These are phyloP conservation scores for Papilio xuthus DNA, from an alignment of 1,140 invertebrate genomes.

Conservation along the genomic window DNA sequence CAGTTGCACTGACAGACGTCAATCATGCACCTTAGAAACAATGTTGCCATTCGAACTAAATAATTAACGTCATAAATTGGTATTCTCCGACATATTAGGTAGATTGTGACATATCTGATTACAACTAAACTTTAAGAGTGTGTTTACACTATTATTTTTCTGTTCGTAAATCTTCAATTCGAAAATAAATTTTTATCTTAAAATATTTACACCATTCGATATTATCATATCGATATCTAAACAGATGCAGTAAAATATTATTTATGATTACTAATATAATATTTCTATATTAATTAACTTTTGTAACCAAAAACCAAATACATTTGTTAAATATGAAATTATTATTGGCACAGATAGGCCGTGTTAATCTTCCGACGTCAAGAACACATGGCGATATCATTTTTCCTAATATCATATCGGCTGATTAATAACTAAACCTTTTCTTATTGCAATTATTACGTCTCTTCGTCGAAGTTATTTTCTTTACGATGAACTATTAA, in stretches of 20 bases:
- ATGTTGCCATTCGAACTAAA: too few species aligned
- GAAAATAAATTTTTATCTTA: too few species aligned
- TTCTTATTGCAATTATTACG: slow-evolving; percentile 37
- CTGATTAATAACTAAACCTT: slow-evolving; percentile 39
- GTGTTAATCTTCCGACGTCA: slow-evolving; percentile 38
- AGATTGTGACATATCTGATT: background rate
- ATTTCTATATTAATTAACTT: background rate
- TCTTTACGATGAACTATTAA: slow-evolving; percentile 23
- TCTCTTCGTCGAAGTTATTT: slow-evolving; percentile 29
- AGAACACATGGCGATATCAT: slow-evolving; percentile 39
- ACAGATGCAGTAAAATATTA: too few species aligned
- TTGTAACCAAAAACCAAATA: background rate
- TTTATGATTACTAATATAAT: too few species aligned
- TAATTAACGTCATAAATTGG: too few species aligned
- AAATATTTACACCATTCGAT: too few species aligned
- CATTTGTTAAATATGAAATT: slow-evolving; percentile 2
- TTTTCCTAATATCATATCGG: slow-evolving; percentile 36
- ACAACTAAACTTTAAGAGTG: background rate
- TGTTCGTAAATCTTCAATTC: too few species aligned
- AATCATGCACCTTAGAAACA: too few species aligned
- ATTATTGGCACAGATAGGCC: slow-evolving; percentile 24
- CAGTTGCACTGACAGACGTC: too few species aligned
- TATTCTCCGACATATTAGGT: too few species aligned
- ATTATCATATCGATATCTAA: too few species aligned
- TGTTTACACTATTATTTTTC: too few species aligned